Evolutionary conservation across 2,113 vertebrate species (phyloP), one percentile per base, ranked within the genome.

Genomic region (Neodontobutis hainanensis): DNA sequence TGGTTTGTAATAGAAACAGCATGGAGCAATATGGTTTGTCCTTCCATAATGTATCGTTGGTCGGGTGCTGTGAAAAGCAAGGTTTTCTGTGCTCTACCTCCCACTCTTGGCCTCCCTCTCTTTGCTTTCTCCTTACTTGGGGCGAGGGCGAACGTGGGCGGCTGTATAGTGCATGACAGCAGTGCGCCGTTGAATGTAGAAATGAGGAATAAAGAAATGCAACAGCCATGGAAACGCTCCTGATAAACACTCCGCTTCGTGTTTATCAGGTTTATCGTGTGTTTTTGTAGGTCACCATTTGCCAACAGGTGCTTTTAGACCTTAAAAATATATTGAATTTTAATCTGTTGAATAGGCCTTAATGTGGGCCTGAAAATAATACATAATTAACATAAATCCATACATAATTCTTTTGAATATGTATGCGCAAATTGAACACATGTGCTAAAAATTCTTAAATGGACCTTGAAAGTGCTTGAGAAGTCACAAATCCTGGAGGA

Each of bases 101-200:
- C 66, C 77, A 57, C 84, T 77, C 78, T 56, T 67, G 40, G 59
- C 14, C 47, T 19, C 61, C 19, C 64, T 43, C 68, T 68, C 52
- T 36, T 59, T 64, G 42, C 36, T 52, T 76, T 51, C 75, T 67
- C 79, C 73, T 83, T 53, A 3, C 70, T 44, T 81, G 74, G 65
- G 68, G 82, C 84, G 53, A 88, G 90, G 87, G 83, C 81, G 85
- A 88, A 82, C 82, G 89, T 90, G 86, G 90, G 90, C 76, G 90
- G 87, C 81, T 70, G 82, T 71, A 69, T 80, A 70, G 85, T 86
- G 88, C 86, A 84, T 91, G 86, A 81, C 90, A 89, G 86, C 86
- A 79, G 77, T 57, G 75, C 88, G 82, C 81, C 85, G 85, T 81
- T 90, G 85, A 88, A 87, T 90, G 81, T 81, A 79, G 78, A 86